Base-by-base conservation (phyloP, 2,888 invertebrate species). In the Brassicogethes aeneus region DNA sequence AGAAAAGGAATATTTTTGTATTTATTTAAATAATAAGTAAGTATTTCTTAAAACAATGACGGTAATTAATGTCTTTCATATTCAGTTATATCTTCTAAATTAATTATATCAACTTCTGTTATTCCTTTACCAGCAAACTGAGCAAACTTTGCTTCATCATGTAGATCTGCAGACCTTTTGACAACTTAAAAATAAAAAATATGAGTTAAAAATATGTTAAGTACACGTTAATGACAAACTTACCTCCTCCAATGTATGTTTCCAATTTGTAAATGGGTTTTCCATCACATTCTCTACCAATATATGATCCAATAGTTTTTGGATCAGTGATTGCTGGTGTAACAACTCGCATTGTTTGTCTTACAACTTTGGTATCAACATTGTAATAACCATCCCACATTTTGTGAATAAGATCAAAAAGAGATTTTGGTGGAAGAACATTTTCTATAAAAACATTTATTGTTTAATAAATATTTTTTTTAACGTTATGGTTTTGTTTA, bases 321-420 rank as follows among this genome's bases (percentile, higher is more conserved):
- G 73, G 61, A 61, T 85, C 80, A 13, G 72, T 72, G 37, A 90
- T 68, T 10, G 82, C 78, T 2, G 88, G 88, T 37, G 75, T 69
- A 15, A 82, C 72, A 2, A 91, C 86, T 39, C 77, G 75, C 81
- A 89, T 85, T 30, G 81, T 77, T 56, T 81, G 78, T 45, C 84
- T 75, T 34, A 92, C 80, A 48, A 82, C 77, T 50, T 79, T 75
- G 33, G 89, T 86, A 62, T 92, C 82, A 35, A 92, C 86, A 58
- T 82, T 78, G 62, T 88, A 89, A 62, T 86, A 85, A 7, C 82
- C 82, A 48, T 79, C 77, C 66, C 78, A 77, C 79, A 90, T 84
- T 68, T 88, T 89, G 50, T 76, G 72, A 48, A 91, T 73, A 12
- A 85, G 77, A 71, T 92, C 93, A 52, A 77, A 76, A 62, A 88